Evolutionary conservation across 2,797 vertebrate species (phyloP).

Genomic region (Perodicticus potto): DNA sequence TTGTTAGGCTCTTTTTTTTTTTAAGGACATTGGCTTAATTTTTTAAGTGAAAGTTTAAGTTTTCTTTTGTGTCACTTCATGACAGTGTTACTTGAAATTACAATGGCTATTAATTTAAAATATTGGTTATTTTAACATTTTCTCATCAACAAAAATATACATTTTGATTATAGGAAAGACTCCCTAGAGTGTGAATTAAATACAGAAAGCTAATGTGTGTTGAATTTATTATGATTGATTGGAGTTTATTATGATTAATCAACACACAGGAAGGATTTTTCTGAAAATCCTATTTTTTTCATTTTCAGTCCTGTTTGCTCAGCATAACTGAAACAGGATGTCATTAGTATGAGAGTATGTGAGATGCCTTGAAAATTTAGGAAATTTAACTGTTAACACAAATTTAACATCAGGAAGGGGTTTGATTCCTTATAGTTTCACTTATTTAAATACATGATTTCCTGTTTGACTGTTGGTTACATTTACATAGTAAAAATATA

Average conservation of each 20-base stretch:
- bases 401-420: neutral
- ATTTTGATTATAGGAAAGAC: slow-evolving; percentile 25
- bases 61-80: slow-evolving; percentile 35
- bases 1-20: neutral
- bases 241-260: slow-evolving; percentile 78
- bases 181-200: slow-evolving; percentile 60
- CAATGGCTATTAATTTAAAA: slow-evolving; percentile 61
- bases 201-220: slow-evolving; percentile 25
- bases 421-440: slow-evolving; percentile 45
- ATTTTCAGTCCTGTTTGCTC: slow-evolving; percentile 83
- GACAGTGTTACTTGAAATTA: slow-evolving; percentile 60
- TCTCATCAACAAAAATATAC: slow-evolving; percentile 65
- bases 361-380: slow-evolving; percentile 66
- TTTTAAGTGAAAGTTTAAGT: slow-evolving; percentile 38
- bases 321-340: slow-evolving; percentile 76
- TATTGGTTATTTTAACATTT: slow-evolving; percentile 71
- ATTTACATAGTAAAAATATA: slow-evolving; percentile 39
- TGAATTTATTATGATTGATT: slow-evolving; percentile 80
- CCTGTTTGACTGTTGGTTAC: neutral
- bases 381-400: neutral
- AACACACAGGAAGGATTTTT: slow-evolving; percentile 81
- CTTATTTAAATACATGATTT: slow-evolving; percentile 41
- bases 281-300: slow-evolving; percentile 83
- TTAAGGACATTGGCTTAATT: neutral
- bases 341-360: slow-evolving; percentile 73